A percentile compares a stretch with the other conserved stretches of the same genome.
These are phyloP conservation scores for Leucania comma DNA, from an alignment of 2,888 invertebrate genomes.

Conservation along the genomic window DNA sequence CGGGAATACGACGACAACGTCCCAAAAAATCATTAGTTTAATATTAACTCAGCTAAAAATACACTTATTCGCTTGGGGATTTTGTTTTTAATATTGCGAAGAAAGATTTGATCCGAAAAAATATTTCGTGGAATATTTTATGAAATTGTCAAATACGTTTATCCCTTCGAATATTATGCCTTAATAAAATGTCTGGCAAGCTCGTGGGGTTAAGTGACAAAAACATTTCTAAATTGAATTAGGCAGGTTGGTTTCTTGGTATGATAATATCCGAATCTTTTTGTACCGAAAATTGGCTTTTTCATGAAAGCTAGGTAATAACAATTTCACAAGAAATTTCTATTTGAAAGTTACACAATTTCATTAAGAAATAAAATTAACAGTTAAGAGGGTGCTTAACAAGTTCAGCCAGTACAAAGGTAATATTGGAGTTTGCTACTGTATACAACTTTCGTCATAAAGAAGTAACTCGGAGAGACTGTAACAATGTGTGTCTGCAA, in stretches of 20 bases:
- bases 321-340: constrained; percentile 5
- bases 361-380: background rate
- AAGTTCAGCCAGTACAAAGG: constrained; percentile 3
- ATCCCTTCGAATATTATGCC: background rate
- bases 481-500: background rate
- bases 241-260: background rate
- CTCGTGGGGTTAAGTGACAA: background rate
- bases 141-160: background rate
- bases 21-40: background rate
- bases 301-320: background rate
- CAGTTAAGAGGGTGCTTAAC: constrained; percentile 1
- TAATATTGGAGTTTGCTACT: constrained; percentile 1
- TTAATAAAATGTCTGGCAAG: constrained; percentile 4
- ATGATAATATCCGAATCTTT: background rate
- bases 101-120: constrained; percentile 2
- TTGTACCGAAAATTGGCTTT: background rate
- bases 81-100: constrained; percentile 17
- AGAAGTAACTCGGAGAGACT: background rate
- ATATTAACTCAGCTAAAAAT: constrained; percentile 4
- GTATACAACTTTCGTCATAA: constrained; percentile 17
- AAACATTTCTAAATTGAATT: constrained; percentile 1
- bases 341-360: constrained; percentile 4
- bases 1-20: background rate
- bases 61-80: background rate
- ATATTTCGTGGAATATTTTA: constrained; percentile 14